A percentile compares a stretch with the other conserved stretches of the same genome.
phyloP scores from a whole-genome alignment of 2,888 invertebrate genomes.

The Norana najaformis region DNA sequence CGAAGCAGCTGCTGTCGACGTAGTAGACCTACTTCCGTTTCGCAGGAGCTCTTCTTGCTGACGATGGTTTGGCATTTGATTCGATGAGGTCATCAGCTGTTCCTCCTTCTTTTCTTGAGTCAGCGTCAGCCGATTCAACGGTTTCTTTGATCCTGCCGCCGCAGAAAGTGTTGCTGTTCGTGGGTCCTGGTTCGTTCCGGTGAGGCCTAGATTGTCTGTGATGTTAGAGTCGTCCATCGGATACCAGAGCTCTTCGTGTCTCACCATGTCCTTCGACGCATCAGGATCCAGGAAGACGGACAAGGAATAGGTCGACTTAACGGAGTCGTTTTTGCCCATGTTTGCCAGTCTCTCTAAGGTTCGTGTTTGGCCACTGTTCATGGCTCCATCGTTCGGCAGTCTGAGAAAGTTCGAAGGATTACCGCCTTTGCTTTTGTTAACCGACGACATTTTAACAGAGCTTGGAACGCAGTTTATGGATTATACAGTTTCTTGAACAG shows the following conservation, averaged over 20 bases:
- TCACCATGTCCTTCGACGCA: constrained; percentile 28
- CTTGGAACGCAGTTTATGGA: too few species aligned
- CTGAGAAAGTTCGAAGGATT: neutral
- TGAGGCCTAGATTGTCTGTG: neutral
- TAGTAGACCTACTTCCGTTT: neutral
- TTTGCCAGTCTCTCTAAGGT: neutral
- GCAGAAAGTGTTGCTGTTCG: neutral
- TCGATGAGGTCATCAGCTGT: too few species aligned
- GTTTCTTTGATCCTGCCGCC: neutral
- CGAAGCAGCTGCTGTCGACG: neutral
- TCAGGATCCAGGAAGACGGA: constrained; percentile 30
- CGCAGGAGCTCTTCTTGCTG: neutral
- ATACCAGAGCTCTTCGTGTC: constrained; percentile 28
- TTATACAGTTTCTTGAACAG: neutral
- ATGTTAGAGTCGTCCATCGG: constrained; percentile 25
- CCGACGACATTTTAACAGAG: neutral
- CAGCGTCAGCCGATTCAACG: neutral
- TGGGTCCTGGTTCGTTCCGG: neutral
- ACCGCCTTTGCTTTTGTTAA: neutral
- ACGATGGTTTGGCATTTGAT: neutral
- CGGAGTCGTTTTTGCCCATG: constrained; percentile 14
- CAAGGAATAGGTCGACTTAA: constrained; percentile 27
- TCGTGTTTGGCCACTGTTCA: neutral
- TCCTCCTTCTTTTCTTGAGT: neutral
- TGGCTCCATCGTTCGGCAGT: neutral